Evolutionary conservation across 2,797 vertebrate species (phyloP).

Genomic region (Pantherophis alleghaniensis): DNA sequence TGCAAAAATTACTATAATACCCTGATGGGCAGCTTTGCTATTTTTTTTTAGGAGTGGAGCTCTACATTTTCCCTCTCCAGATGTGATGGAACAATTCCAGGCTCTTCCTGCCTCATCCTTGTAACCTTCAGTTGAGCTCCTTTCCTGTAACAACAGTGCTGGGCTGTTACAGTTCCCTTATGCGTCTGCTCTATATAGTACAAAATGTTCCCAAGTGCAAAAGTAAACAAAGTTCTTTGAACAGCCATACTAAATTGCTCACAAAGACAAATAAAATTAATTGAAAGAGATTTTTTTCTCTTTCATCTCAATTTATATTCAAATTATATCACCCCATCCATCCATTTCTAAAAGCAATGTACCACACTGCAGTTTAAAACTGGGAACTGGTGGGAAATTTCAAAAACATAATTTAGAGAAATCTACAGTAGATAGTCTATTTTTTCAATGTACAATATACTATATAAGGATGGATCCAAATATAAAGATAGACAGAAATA

Average conservation of each 20-base stretch:
- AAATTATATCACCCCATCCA: background rate
- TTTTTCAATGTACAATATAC: background rate
- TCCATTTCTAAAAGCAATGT: background rate
- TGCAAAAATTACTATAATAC: background rate
- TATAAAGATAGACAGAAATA: background rate
- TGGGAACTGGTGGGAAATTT: background rate
- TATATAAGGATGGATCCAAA: background rate
- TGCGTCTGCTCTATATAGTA: background rate
- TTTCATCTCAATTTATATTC: background rate
- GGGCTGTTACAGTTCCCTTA: background rate
- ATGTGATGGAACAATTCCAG: background rate
- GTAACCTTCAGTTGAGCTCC: background rate
- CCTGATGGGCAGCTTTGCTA: background rate
- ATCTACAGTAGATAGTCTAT: background rate
- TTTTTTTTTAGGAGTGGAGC: background rate
- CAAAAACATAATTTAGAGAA: background rate
- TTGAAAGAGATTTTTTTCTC: background rate
- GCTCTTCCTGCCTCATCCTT: background rate
- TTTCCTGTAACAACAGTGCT: background rate
- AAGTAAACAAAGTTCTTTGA: background rate
- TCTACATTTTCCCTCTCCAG: background rate
- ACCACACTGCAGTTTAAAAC: background rate
- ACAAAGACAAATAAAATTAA: background rate
- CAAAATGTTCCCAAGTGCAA: background rate
- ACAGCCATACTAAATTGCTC: background rate